Evolutionary conservation across 2,888 invertebrate genomes (phyloP).

Genomic region (Cephus pulcher): DNA sequence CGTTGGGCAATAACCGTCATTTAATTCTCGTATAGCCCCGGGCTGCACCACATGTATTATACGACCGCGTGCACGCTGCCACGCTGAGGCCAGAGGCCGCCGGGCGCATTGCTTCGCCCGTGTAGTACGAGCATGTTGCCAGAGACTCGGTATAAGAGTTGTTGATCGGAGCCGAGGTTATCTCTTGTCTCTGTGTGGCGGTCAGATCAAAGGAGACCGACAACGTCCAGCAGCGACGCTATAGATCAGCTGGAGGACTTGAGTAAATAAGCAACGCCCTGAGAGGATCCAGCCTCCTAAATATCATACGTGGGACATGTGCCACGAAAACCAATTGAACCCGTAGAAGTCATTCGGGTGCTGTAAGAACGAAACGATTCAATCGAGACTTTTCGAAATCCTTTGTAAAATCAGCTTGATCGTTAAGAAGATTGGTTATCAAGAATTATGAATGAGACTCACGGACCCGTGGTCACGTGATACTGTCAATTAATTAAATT

Average conservation of each 20-base stretch:
- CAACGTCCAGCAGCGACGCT: constrained; percentile 54
- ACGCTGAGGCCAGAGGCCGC: background rate
- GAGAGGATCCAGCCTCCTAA: constrained; percentile 24
- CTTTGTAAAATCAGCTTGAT: background rate
- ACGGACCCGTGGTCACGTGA: background rate
- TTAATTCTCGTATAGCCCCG: constrained; percentile 39
- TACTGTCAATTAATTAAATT: background rate
- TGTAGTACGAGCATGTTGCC: constrained; percentile 40
- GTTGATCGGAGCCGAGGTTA: constrained; percentile 49
- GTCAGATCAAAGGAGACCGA: constrained; percentile 56
- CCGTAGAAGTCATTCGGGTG: background rate
- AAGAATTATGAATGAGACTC: background rate
- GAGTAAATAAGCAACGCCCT: constrained; percentile 59
- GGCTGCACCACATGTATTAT: background rate
- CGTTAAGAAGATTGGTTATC: background rate
- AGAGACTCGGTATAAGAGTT: constrained; percentile 29
- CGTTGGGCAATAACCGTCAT: constrained; percentile 43
- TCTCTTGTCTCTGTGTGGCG: constrained; percentile 50
- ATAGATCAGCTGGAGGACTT: constrained; percentile 57
- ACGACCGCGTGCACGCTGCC: constrained; percentile 8
- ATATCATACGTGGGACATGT: constrained; percentile 21
- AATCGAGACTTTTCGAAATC: constrained; percentile 12
- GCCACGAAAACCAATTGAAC: background rate
- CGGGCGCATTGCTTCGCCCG: constrained; percentile 13
- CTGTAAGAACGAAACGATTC: constrained; percentile 32